phyloP scores from a whole-genome alignment of 2,113 vertebrate genomes.

The Bambusicola thoracicus region DNA sequence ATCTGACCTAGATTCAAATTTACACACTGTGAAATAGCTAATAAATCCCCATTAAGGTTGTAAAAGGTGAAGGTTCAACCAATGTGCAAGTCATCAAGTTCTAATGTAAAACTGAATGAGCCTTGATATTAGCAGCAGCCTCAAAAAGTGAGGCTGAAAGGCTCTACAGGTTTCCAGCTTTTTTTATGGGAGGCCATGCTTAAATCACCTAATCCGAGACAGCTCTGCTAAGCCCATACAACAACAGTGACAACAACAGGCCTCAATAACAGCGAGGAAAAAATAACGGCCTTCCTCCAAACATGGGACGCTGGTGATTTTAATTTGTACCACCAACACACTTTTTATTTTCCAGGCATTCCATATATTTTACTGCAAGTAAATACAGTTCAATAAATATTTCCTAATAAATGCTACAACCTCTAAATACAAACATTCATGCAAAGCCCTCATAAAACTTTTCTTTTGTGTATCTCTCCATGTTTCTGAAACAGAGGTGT shows the following conservation, averaged over 20 bases:
- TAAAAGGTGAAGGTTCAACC: constrained; percentile 83
- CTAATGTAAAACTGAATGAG: constrained; percentile 82
- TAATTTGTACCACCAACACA: not conserved
- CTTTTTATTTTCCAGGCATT: accelerated
- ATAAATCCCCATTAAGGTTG: constrained; percentile 85
- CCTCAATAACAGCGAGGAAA: not conserved
- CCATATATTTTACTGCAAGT: not conserved
- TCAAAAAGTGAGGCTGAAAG: constrained; percentile 63
- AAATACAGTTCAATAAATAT: not conserved
- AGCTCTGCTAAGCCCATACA: not conserved
- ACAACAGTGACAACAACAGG: constrained; percentile 28
- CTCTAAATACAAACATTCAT: not conserved
- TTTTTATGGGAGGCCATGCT: constrained; percentile 49
- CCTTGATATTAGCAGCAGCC: constrained; percentile 78
- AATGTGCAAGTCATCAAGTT: constrained; percentile 80
- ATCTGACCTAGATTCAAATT: constrained; percentile 84
- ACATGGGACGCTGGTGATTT: accelerated
- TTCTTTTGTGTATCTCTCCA: not conserved
- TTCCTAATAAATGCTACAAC: not conserved
- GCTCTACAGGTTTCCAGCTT: constrained; percentile 56
- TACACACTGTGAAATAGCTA: constrained; percentile 84
- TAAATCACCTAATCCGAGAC: constrained; percentile 36
- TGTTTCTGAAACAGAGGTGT: not conserved
- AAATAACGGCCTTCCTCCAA: not conserved
- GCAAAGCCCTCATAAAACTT: not conserved